Evolutionary conservation across 2,888 invertebrate genomes (phyloP).

Genomic region (Azorinus chamasolen): DNA sequence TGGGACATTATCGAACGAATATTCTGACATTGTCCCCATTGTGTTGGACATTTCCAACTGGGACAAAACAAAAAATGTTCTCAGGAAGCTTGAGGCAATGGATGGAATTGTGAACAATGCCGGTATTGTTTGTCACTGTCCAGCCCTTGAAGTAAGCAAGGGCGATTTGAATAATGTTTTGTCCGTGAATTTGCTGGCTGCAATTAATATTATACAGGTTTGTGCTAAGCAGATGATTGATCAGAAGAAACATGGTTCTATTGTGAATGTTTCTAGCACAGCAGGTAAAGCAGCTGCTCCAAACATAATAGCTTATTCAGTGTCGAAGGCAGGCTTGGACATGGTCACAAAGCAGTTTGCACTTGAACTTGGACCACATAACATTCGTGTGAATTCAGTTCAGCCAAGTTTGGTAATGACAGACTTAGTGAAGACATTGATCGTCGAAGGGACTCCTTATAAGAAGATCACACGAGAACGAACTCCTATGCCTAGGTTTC

Average conservation of each 20-base stretch:
- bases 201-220: slow-evolving; percentile 92
- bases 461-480: no score
- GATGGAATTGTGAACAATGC: slow-evolving; percentile 97
- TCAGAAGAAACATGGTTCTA: slow-evolving; percentile 91
- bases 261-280: slow-evolving; percentile 95
- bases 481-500: no score
- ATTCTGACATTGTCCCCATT: slow-evolving; percentile 84
- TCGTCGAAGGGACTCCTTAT: no score
- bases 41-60: slow-evolving; percentile 92
- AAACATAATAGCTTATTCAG: slow-evolving; percentile 93
- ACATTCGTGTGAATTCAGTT: no score
- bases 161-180: slow-evolving; percentile 91
- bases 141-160: slow-evolving; percentile 89
- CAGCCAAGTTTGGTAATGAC: no score
- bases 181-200: slow-evolving; percentile 93
- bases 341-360: slow-evolving; percentile 93
- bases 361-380: no score
- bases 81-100: slow-evolving; percentile 90
- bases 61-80: slow-evolving; percentile 90
- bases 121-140: slow-evolving; percentile 91
- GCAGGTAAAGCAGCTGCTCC: slow-evolving; percentile 90
- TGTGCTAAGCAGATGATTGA: slow-evolving; percentile 92
- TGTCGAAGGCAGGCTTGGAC: slow-evolving; percentile 96
- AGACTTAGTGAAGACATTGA: no score
- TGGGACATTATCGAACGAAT: slow-evolving; percentile 88